Conservation (phyloP, 2,797 vertebrate species). For the Mycteria americana region DNA sequence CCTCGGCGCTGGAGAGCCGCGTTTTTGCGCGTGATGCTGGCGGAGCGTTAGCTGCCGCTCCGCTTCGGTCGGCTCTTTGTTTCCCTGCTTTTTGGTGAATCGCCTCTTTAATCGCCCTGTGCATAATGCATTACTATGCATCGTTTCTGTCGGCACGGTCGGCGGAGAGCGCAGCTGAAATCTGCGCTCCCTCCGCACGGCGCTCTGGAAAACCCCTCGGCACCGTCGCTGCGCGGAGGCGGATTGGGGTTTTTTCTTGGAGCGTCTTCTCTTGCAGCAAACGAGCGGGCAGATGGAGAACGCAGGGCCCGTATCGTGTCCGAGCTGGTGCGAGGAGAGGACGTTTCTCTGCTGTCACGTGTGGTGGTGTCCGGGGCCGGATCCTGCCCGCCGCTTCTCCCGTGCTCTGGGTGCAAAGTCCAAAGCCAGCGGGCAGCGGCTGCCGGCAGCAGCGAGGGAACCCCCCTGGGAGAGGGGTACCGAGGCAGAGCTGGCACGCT, state of each 20-base stretch:
- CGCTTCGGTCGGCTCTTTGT: not conserved
- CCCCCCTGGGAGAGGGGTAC: not conserved
- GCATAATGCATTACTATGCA: not conserved
- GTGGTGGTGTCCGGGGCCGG: not conserved
- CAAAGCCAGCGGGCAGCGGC: not conserved
- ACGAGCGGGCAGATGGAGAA: not conserved
- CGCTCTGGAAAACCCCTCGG: not conserved
- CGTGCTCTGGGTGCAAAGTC: not conserved
- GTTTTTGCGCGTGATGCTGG: not conserved
- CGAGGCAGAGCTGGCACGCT: not conserved
- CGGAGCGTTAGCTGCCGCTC: not conserved
- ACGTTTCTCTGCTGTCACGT: fast-evolving
- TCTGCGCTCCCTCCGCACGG: fast-evolving
- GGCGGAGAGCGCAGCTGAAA: not conserved
- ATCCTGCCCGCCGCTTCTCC: not conserved
- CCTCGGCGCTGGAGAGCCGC: not conserved
- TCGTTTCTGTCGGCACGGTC: not conserved
- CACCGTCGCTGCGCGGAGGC: not conserved
- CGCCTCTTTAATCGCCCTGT: not conserved
- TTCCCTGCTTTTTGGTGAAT: not conserved
- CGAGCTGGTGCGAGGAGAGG: not conserved
- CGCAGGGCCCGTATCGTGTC: fast-evolving
- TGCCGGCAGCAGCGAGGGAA: too few relatives aligned
- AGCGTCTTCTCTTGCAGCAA: not conserved
- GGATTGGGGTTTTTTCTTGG: not conserved